A percentile compares a stretch with the other conserved stretches of the same genome.
Conservation (phyloP, 2,888 invertebrate species). For the Pristionchus mayeri region DNA sequence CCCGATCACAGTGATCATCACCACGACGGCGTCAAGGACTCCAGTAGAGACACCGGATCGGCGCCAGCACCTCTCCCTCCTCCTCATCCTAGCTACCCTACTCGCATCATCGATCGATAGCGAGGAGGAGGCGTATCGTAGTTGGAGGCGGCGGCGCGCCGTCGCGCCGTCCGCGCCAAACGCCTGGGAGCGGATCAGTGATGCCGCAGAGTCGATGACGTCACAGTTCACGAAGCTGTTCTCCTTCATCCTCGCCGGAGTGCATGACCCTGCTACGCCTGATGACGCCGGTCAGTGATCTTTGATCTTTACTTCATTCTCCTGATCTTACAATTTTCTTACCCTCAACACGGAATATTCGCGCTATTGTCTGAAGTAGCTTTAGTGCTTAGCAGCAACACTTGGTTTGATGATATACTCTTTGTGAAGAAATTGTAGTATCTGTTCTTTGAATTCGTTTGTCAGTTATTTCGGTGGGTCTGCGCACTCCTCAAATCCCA, state of each 20-base stretch:
- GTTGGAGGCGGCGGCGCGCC: background rate
- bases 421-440: too few species aligned
- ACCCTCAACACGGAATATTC: too few species aligned
- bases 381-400: too few species aligned
- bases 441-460: too few species aligned
- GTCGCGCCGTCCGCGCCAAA: background rate
- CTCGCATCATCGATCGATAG: background rate
- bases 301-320: background rate
- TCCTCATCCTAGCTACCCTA: background rate
- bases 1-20: background rate
- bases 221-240: constrained; percentile 77
- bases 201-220: constrained; percentile 80
- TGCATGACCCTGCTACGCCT: constrained; percentile 72
- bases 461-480: too few species aligned
- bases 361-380: too few species aligned
- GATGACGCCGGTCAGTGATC: constrained; percentile 59
- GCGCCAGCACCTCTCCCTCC: background rate
- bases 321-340: too few species aligned
- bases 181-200: background rate
- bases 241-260: constrained; percentile 75
- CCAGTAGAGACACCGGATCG: background rate
- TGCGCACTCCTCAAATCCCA: too few species aligned
- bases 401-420: too few species aligned
- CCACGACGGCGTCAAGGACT: constrained; percentile 30
- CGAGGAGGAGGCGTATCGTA: background rate